Evolutionary conservation across 2,888 invertebrate genomes (phyloP).

Genomic region (Lepidonotus clava): DNA sequence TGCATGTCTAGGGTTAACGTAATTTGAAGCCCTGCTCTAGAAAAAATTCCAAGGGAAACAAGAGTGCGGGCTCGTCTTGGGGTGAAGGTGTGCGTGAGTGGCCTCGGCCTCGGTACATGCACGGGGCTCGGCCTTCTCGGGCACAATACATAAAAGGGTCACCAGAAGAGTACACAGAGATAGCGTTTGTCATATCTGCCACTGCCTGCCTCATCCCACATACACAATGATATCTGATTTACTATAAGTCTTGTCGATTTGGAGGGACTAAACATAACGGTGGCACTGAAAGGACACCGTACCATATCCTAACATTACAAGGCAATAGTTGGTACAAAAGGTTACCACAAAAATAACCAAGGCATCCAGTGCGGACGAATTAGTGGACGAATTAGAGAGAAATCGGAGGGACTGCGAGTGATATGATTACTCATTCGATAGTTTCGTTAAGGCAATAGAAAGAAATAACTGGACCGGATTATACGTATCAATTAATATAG

Average conservation of each 20-base stretch:
- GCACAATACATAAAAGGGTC: background rate
- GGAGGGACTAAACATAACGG: constrained; percentile 26
- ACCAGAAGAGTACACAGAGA: background rate
- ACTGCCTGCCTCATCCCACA: background rate
- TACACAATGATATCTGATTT: background rate
- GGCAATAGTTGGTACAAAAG: background rate
- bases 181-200: background rate
- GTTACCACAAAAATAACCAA: background rate
- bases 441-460: background rate
- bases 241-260: background rate
- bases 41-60: background rate
- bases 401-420: constrained; percentile 13
- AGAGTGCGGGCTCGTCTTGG: background rate
- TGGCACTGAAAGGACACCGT: background rate
- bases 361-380: background rate
- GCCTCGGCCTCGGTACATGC: background rate
- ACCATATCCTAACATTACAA: background rate
- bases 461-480: constrained; percentile 31
- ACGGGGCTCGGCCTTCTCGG: background rate
- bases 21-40: background rate
- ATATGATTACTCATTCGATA: constrained; percentile 3
- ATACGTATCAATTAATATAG: background rate
- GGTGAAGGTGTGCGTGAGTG: background rate
- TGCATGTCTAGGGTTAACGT: background rate
- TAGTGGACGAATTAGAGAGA: background rate